Evolutionary conservation across 2,888 invertebrate species (phyloP).

Genomic region (Drosophila kambysellisi): DNA sequence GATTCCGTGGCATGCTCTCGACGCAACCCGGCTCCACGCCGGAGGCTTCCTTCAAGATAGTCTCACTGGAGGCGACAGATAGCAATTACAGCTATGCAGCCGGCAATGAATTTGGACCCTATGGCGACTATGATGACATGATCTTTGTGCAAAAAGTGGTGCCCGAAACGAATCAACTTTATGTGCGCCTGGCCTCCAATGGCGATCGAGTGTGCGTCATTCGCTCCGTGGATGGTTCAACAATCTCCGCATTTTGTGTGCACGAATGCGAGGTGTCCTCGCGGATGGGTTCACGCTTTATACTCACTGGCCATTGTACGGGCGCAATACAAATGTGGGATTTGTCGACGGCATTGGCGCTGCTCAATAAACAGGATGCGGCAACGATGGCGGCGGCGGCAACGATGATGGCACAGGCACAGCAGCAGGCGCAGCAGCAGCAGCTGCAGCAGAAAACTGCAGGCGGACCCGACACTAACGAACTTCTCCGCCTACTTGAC

Average conservation of each 20-base stretch:
- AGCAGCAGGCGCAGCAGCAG: not conserved
- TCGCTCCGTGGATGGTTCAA: conserved; percentile 96
- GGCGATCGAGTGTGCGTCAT: conserved; percentile 98
- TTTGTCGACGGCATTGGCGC: conserved; percentile 96
- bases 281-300: conserved; percentile 95
- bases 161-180: conserved; percentile 97
- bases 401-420: conserved; percentile 2
- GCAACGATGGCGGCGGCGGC: conserved; percentile 85
- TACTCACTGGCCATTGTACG: conserved; percentile 96
- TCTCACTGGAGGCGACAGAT: conserved; percentile 87
- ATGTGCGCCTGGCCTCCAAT: conserved; percentile 97
- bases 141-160: conserved; percentile 99
- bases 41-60: conserved; percentile 96
- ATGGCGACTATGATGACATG: conserved; percentile 98
- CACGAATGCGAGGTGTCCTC: conserved; percentile 99
- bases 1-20: conserved; percentile 99
- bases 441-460: conserved; percentile 83
- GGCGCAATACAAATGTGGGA: conserved; percentile 99
- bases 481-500: conserved; percentile 95
- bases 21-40: conserved; percentile 99
- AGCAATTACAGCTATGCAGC: conserved; percentile 88
- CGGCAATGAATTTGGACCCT: conserved; percentile 93
- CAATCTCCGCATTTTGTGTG: conserved; percentile 97
- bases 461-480: conserved; percentile 97
- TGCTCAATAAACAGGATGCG: conserved; percentile 89